A percentile compares a stretch with the other conserved stretches of the same genome.
phyloP scores from a whole-genome alignment of 2,888 invertebrate species.

The Drosophila diplacantha region DNA sequence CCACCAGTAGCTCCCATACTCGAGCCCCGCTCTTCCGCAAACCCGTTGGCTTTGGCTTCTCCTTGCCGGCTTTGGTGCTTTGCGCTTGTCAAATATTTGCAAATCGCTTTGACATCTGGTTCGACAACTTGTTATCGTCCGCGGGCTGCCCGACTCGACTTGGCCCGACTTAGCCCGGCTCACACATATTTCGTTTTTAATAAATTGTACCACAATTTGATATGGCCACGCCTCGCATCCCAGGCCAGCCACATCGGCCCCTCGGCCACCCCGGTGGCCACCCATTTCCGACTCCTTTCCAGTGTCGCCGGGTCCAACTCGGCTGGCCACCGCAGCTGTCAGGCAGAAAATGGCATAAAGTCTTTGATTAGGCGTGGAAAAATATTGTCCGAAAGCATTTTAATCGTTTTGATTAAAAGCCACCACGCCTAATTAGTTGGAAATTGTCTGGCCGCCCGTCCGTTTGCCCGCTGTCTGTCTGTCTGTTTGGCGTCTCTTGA shows the following conservation, averaged over 20 bases:
- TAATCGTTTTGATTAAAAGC: conserved; percentile 72
- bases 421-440: conserved; percentile 71
- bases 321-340: conserved; percentile 62
- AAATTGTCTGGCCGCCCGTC: conserved; percentile 42
- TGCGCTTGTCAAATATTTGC: conserved; percentile 74
- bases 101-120: conserved; percentile 74
- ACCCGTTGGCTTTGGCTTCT: conserved; percentile 20
- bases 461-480: background rate
- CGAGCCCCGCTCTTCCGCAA: conserved; percentile 11
- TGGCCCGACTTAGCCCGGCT: conserved; percentile 44
- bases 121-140: conserved; percentile 72
- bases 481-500: background rate
- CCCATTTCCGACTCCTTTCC: conserved; percentile 33
- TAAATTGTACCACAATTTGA: conserved; percentile 73
- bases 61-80: conserved; percentile 51
- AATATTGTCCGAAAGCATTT: conserved; percentile 73
- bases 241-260: conserved; percentile 23
- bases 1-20: conserved; percentile 5
- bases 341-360: conserved; percentile 68
- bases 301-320: conserved; percentile 7
- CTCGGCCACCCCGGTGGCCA: conserved; percentile 19
- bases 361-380: conserved; percentile 73
- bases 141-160: conserved; percentile 36
- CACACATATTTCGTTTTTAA: conserved; percentile 71
- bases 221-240: conserved; percentile 58